Base-by-base conservation (phyloP, 2,888 invertebrate genomes). In the Apamea sordens region DNA sequence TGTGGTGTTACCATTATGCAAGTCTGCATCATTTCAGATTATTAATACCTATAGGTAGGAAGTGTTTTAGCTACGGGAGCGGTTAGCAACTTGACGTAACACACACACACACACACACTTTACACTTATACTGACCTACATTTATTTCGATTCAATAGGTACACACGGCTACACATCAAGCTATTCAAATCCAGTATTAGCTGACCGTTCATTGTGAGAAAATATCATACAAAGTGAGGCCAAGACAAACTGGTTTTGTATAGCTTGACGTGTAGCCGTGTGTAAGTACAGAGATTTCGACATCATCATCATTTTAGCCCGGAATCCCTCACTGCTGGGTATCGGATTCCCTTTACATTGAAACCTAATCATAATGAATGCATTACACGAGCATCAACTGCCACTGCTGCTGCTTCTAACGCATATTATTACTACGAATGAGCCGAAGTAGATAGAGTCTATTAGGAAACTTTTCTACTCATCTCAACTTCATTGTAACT, bases 51-150 rank as follows among this genome's bases (percentile, higher is more conserved):
- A 32, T 21, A 24, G 21, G 10, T 10, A 3, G 13, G 44, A 64
- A 24, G 50, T 28, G 36, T 47, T 6, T 63, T 21, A 32, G 32
- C 64, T 82, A 69, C 47, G 47, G 64, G 56, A 65, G 69, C 4
- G 13, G 21, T 11, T 50, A n/a, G 18, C 24, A 63, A 63, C 8
- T 32, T 7, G 28, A 32, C 18, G 63, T 32, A 59, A 53, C 3
- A 50, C 47, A 53, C 10, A 3, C 10, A 53, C 10, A 47, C 2
- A 47, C 47, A 50, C 15, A 5, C 47, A 50, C 47, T 6, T 18
- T 79, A 56, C 2, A 61, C n/a, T 50, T 47, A 47, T 44, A 50
- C 63, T 64, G 36, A 69, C 47, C 53, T 53, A 56, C 56, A 50
- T 73, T 67, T 0, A 41, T n/a, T 63, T 32, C 0, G 21, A n/a